Evolutionary conservation across 2,113 vertebrate species (phyloP).

Genomic region (Phyllostomus discolor): DNA sequence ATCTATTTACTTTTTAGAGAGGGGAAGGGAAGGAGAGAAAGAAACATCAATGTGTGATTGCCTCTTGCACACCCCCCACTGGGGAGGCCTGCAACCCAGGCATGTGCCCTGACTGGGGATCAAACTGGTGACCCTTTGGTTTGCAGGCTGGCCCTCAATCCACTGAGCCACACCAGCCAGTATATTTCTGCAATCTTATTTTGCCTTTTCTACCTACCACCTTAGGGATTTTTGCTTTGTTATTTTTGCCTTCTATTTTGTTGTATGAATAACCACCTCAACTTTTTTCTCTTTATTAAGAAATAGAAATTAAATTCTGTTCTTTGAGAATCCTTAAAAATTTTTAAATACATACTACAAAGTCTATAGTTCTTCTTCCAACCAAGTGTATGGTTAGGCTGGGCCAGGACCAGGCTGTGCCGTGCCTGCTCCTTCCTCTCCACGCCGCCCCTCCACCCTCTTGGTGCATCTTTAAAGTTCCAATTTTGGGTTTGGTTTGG

Average conservation of each 20-base stretch:
- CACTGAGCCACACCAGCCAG: too few relatives aligned
- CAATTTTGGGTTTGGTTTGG: background rate
- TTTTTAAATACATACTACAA: background rate
- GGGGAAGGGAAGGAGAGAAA: too few relatives aligned
- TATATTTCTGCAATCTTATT: background rate
- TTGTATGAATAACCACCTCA: background rate
- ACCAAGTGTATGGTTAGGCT: rapidly evolving
- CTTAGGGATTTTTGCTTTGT: background rate
- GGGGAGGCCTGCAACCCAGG: too few relatives aligned
- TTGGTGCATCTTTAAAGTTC: too few relatives aligned
- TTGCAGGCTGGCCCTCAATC: too few relatives aligned
- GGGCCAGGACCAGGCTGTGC: background rate
- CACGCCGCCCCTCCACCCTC: background rate
- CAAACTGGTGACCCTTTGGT: too few relatives aligned
- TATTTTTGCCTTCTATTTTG: background rate
- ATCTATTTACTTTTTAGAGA: too few relatives aligned
- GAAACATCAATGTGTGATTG: too few relatives aligned
- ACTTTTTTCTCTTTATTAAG: background rate
- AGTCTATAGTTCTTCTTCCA: background rate
- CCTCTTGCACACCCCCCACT: too few relatives aligned
- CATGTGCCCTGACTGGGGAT: too few relatives aligned
- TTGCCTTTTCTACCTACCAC: background rate
- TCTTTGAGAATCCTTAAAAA: background rate
- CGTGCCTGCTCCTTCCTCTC: background rate
- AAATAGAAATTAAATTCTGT: background rate